Evolutionary conservation across 2,888 invertebrate species (phyloP), one percentile per base, ranked within the genome.

Genomic region (Ryuthela nishihirai): DNA sequence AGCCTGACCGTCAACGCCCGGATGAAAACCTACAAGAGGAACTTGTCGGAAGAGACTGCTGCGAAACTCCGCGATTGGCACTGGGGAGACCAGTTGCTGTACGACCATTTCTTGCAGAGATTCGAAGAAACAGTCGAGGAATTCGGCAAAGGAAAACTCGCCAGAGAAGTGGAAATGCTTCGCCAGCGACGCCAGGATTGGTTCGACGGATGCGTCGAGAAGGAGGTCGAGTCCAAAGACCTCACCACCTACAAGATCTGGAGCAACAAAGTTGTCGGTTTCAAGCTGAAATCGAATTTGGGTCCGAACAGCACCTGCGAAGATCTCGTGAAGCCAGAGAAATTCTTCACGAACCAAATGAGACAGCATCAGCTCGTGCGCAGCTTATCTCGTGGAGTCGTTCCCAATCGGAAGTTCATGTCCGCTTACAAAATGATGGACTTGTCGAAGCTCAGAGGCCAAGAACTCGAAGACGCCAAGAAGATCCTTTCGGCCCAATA

Each of bases 1-100:
- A 65, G 65, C 40, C 62, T 71, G 17, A 58, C 65, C 5, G 63
- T 68, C 34, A 71, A 71, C 56, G 68, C 67, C 3, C 59, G 71
- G 2, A 44, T 40, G 38, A 39, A 62, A 5, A 46, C 41, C 9
- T 62, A 61, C 36, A 65, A 54, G 18, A 54, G 43, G 5, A 53
- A 53, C 18, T 54, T 71, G 15, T 40, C 58, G 5, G 55, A 49
- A 17, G 52, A 62, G 35, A 63, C 60, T 5, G 43, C 54, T 6
- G 47, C 52, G 6, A 55, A 62, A 4, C 50, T 70, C 4, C 42
- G 62, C 18, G 41, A 53, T 24, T 69, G 67, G 67, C 65, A 70
- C 35, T 52, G 47, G 43, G 67, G 58, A 3, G 69, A 69, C 42
- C 54, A 65, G 35, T 41, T 53, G 38, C 42, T 69, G 12, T 69